A percentile compares a stretch with the other conserved stretches of the same genome.
These are phyloP conservation scores for Australoheros scitulus DNA, from an alignment of 2,113 vertebrate species.

Conservation along the genomic window DNA sequence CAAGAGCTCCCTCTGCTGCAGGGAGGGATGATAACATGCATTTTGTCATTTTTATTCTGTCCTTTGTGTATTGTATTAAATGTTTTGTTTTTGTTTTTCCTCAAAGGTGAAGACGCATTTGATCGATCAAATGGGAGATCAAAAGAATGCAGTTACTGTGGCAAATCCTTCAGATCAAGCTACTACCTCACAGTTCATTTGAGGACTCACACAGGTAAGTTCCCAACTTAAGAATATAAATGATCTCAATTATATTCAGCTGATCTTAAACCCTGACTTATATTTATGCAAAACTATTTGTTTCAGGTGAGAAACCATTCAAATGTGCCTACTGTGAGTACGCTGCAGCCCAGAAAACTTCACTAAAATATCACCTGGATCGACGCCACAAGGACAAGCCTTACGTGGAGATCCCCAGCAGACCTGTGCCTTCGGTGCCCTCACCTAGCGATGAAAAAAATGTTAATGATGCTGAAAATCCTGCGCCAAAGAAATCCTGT, in stretches of 20 bases:
- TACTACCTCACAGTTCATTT: slow-evolving; percentile 99
- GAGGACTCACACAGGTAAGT: slow-evolving; percentile 95
- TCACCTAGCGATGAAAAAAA: slow-evolving; percentile 45
- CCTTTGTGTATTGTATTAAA: not conserved
- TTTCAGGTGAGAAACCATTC: slow-evolving; percentile 95
- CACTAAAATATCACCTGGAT: slow-evolving; percentile 93
- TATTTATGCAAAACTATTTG: not conserved
- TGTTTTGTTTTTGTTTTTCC: not conserved
- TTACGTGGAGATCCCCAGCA: slow-evolving; percentile 71
- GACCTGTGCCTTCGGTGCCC: slow-evolving; percentile 43
- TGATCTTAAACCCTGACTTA: accelerated
- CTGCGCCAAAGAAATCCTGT: slow-evolving; percentile 73
- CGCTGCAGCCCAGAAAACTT: slow-evolving; percentile 96
- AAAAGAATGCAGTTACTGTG: slow-evolving; percentile 93
- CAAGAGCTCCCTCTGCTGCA: slow-evolving; percentile 70
- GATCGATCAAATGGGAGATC: slow-evolving; percentile 88
- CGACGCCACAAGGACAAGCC: slow-evolving; percentile 91
- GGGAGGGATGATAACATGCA: not conserved
- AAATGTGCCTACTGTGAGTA: slow-evolving; percentile 97
- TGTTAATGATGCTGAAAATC: slow-evolving; percentile 37
- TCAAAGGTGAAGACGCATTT: slow-evolving; percentile 84
- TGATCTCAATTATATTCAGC: not conserved
- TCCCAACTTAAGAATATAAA: not conserved
- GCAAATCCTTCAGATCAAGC: slow-evolving; percentile 95
- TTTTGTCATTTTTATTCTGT: not conserved